Percentiles rank a stretch among this genome's conserved stretches.
Evolutionary conservation across 2,113 vertebrate species (phyloP).

Genomic region (Atherinomorus stipes): DNA sequence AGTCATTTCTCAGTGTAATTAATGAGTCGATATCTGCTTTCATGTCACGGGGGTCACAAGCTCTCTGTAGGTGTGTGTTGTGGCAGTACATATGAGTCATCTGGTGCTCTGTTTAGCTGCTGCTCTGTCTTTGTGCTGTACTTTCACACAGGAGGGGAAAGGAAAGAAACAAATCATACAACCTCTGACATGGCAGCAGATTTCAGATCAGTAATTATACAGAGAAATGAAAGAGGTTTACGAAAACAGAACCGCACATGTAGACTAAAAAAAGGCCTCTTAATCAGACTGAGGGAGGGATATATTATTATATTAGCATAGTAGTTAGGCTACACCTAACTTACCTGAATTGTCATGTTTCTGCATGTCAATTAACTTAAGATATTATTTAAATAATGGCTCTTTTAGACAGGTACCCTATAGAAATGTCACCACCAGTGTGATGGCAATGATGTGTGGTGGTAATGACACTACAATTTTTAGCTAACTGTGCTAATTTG

Average conservation of each 20-base stretch:
- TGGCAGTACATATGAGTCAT: slow-evolving; percentile 44
- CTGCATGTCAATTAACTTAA: too few species aligned
- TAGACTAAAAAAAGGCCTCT: neutral
- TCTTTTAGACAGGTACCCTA: too few species aligned
- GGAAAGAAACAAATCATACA: slow-evolving; percentile 23
- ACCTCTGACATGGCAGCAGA: slow-evolving; percentile 32
- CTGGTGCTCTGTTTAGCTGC: slow-evolving; percentile 28
- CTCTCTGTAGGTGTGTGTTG: slow-evolving; percentile 16
- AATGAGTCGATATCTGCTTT: slow-evolving; percentile 74
- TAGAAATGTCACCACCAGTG: too few species aligned
- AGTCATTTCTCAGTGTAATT: slow-evolving; percentile 69
- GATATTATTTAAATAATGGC: too few species aligned
- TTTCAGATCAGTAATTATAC: slow-evolving; percentile 52
- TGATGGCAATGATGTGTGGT: too few species aligned
- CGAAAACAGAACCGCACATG: neutral
- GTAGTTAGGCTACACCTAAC: too few species aligned
- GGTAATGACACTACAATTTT: too few species aligned
- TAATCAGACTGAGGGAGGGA: slow-evolving; percentile 6
- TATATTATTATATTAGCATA: slow-evolving; percentile 4
- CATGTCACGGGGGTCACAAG: slow-evolving; percentile 59
- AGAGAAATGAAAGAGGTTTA: slow-evolving; percentile 16
- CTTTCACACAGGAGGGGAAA: slow-evolving; percentile 19
- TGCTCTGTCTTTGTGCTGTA: slow-evolving; percentile 13
- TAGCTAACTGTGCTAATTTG: too few species aligned
- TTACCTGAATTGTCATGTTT: too few species aligned